These are phyloP conservation scores for Bubo scandiacus DNA, from an alignment of 2,113 vertebrate genomes.

Conservation along the genomic window DNA sequence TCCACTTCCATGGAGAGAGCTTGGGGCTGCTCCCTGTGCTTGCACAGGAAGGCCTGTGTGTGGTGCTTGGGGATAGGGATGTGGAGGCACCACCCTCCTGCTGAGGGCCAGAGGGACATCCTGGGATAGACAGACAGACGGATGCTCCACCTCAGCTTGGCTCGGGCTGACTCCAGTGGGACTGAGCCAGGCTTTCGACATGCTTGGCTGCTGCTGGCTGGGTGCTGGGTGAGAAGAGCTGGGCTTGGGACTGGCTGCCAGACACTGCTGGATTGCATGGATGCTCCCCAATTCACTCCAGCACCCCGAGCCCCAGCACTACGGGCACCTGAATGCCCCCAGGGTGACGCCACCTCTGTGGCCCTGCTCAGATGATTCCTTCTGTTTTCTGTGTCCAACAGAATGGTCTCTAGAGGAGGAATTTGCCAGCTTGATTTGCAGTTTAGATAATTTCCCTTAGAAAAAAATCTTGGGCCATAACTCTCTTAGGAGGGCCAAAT, in stretches of 20 bases:
- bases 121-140: not conserved
- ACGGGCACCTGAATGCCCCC: rapidly evolving
- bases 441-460: not conserved
- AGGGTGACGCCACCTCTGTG: not conserved
- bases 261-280: not conserved
- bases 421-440: not conserved
- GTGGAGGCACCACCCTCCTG: not conserved
- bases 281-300: not conserved
- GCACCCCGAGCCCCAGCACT: not conserved
- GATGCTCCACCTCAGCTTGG: not conserved
- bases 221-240: rapidly evolving
- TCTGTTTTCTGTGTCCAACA: not conserved
- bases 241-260: not conserved
- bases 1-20: not conserved
- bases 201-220: rapidly evolving
- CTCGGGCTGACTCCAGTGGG: not conserved
- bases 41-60: not conserved
- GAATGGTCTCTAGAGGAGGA: not conserved
- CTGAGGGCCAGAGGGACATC: not conserved
- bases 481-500: not conserved
- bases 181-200: not conserved
- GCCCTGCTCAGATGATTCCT: not conserved
- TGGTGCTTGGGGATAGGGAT: not conserved
- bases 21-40: not conserved
- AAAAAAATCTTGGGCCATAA: not conserved